These are phyloP conservation scores for Lordiphosa collinella DNA, from an alignment of 1,140 invertebrate genomes.

Conservation along the genomic window DNA sequence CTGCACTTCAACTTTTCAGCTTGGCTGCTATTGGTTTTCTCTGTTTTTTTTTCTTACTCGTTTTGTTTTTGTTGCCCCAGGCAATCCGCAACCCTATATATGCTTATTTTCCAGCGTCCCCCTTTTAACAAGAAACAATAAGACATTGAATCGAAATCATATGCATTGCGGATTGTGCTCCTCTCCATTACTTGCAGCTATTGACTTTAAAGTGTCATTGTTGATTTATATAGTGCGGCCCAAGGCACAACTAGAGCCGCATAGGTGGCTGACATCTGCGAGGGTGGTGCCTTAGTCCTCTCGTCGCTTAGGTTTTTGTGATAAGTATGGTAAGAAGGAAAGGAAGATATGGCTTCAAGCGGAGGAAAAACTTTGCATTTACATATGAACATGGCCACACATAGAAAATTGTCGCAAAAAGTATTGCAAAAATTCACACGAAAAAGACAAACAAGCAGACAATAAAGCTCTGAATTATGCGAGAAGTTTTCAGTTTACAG, in stretches of 20 bases:
- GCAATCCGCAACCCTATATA: constrained; percentile 48
- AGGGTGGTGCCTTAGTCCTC: background rate
- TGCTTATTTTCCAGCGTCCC: constrained; percentile 49
- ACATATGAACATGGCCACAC: too few relatives aligned
- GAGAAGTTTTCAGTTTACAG: too few relatives aligned
- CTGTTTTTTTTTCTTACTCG: background rate
- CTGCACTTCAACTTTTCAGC: constrained; percentile 44
- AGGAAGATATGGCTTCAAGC: too few relatives aligned
- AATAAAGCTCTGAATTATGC: too few relatives aligned
- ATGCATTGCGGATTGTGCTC: constrained; percentile 17
- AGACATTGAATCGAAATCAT: constrained; percentile 28
- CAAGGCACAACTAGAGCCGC: background rate
- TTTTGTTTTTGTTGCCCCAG: constrained; percentile 46
- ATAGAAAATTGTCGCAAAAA: too few relatives aligned
- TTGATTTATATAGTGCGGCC: background rate
- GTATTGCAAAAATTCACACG: too few relatives aligned
- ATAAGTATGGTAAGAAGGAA: too few relatives aligned
- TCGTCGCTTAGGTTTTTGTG: too few relatives aligned
- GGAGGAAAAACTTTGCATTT: too few relatives aligned
- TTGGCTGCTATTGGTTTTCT: constrained; percentile 56
- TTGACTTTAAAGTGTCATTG: constrained; percentile 29
- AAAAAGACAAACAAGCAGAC: too few relatives aligned
- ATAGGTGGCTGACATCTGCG: constrained; percentile 33
- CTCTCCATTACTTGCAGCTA: constrained; percentile 37
- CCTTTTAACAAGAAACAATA: constrained; percentile 44